phyloP scores from a whole-genome alignment of 2,888 invertebrate genomes.

The Nomada goodeniana region DNA sequence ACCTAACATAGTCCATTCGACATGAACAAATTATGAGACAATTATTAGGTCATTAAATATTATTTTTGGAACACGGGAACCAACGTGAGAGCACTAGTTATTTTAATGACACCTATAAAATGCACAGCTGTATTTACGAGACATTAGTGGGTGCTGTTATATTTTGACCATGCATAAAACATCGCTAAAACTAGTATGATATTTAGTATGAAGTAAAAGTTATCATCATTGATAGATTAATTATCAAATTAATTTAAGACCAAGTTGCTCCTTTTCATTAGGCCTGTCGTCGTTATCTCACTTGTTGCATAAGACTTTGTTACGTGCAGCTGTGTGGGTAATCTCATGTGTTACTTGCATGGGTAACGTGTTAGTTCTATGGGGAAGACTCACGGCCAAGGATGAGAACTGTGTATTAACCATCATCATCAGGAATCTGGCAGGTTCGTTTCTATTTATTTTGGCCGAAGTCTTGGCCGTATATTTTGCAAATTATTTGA shows the following conservation, averaged over 20 bases:
- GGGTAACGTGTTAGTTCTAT: slow-evolving; percentile 88
- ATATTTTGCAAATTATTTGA: no score
- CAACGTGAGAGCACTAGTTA: neutral
- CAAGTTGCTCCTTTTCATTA: slow-evolving; percentile 59
- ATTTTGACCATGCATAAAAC: neutral
- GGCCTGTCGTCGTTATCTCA: slow-evolving; percentile 87
- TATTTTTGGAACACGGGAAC: neutral
- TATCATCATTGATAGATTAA: neutral
- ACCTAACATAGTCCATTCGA: neutral
- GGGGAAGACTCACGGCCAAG: slow-evolving; percentile 86
- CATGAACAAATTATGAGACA: neutral
- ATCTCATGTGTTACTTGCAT: slow-evolving; percentile 87
- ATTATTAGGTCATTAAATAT: neutral
- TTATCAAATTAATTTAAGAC: neutral
- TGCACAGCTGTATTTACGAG: neutral
- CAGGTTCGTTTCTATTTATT: slow-evolving; percentile 83
- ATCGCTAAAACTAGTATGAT: neutral
- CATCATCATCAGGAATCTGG: slow-evolving; percentile 88
- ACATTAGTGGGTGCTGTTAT: neutral
- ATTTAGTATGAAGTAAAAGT: neutral
- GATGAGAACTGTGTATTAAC: slow-evolving; percentile 88
- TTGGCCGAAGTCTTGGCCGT: no score
- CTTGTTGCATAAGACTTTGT: slow-evolving; percentile 86
- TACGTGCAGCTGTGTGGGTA: slow-evolving; percentile 88
- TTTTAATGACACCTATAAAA: neutral